phyloP scores from a whole-genome alignment of 2,888 invertebrate species.

The Carcina quercana region DNA sequence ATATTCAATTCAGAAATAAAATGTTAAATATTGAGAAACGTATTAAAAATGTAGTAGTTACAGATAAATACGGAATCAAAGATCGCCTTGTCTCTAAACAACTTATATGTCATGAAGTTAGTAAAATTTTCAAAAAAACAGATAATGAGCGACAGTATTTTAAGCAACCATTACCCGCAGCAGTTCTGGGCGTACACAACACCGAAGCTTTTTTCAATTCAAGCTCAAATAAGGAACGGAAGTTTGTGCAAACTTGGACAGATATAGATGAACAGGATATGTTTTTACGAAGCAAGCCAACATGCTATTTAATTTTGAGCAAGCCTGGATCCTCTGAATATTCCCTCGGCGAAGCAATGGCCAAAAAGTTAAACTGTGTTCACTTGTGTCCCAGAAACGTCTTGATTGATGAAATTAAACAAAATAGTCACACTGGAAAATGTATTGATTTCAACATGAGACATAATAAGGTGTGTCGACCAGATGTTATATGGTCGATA shows the following conservation, averaged over 20 bases:
- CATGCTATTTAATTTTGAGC: constrained; percentile 74
- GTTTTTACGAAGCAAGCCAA: constrained; percentile 65
- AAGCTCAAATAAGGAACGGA: background rate
- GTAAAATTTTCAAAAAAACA: constrained; percentile 20
- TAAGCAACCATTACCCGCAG: constrained; percentile 38
- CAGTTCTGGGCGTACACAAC: constrained; percentile 49
- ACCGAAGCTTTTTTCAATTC: constrained; percentile 27
- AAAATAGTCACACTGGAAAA: constrained; percentile 67
- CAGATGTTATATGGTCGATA: constrained; percentile 64
- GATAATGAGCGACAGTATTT: constrained; percentile 6
- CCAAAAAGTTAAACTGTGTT: constrained; percentile 72
- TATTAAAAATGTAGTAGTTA: constrained; percentile 31
- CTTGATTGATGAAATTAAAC: constrained; percentile 73
- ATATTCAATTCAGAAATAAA: constrained; percentile 13
- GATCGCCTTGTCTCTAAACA: constrained; percentile 26
- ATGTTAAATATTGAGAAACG: constrained; percentile 33
- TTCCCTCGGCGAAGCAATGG: constrained; percentile 69
- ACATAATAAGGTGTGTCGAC: constrained; percentile 63
- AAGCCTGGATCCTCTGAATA: constrained; percentile 73
- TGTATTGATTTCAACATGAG: constrained; percentile 75
- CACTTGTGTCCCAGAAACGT: constrained; percentile 74
- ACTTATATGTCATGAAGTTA: constrained; percentile 29
- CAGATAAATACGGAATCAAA: constrained; percentile 33
- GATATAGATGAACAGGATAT: constrained; percentile 67
- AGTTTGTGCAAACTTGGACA: constrained; percentile 38